These are phyloP conservation scores for Channallabes apus DNA, from an alignment of 2,797 vertebrate genomes.

Conservation along the genomic window DNA sequence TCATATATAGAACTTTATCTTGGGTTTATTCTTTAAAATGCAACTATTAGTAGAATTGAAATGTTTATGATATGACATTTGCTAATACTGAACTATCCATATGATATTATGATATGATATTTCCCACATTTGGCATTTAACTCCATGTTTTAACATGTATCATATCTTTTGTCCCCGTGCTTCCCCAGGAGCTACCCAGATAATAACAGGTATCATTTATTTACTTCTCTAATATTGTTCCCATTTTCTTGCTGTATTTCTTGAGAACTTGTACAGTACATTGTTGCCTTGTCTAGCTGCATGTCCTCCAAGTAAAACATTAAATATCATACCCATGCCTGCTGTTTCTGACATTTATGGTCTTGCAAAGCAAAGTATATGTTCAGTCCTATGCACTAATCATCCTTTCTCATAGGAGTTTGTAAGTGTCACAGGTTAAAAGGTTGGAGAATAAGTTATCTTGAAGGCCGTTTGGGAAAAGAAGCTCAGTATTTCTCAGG, in stretches of 20 bases:
- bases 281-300: slow-evolving; percentile 14
- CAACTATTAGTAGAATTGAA: slow-evolving; percentile 22
- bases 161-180: slow-evolving; percentile 58
- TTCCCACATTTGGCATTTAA: background rate
- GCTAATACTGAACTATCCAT: background rate
- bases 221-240: slow-evolving; percentile 56
- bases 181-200: slow-evolving; percentile 79
- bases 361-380: background rate
- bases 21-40: slow-evolving; percentile 32
- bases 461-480: background rate
- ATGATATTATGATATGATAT: too few relatives aligned
- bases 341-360: background rate
- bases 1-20: too few relatives aligned
- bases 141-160: slow-evolving; percentile 61
- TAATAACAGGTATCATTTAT: slow-evolving; percentile 75
- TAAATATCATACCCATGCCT: background rate
- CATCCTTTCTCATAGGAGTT: slow-evolving; percentile 10
- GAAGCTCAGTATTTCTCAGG: background rate
- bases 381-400: background rate
- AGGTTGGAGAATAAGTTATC: background rate
- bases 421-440: slow-evolving; percentile 8
- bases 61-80: background rate
- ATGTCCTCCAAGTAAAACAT: slow-evolving; percentile 7
- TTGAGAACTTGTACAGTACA: background rate
- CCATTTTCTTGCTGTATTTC: slow-evolving; percentile 22